These are phyloP conservation scores for Oncorhynchus kisutch DNA, from an alignment of 2,113 vertebrate species.

Conservation along the genomic window DNA sequence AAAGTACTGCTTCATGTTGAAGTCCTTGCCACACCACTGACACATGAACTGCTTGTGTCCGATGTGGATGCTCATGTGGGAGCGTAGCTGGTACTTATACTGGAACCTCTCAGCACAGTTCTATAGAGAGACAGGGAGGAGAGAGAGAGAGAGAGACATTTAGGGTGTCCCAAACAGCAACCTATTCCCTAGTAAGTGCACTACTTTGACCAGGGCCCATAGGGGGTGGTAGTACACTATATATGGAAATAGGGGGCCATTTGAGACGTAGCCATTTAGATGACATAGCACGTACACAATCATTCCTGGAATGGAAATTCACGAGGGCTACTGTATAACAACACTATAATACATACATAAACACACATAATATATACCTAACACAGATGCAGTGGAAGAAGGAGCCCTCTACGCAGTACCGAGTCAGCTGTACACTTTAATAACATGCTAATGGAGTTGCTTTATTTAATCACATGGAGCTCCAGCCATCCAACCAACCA, in stretches of 20 bases:
- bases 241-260: background rate
- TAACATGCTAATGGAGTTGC: slow-evolving; percentile 20
- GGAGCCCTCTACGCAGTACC: background rate
- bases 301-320: too few relatives aligned
- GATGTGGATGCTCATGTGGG: slow-evolving; percentile 98
- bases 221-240: background rate
- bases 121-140: slow-evolving; percentile 61
- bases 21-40: slow-evolving; percentile 98
- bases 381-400: too few relatives aligned
- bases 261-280: too few relatives aligned
- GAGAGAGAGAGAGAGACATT: background rate
- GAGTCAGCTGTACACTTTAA: background rate
- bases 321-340: too few relatives aligned
- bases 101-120: slow-evolving; percentile 93
- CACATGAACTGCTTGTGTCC: slow-evolving; percentile 99
- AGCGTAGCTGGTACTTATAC: slow-evolving; percentile 97
- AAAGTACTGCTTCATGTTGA: slow-evolving; percentile 99
- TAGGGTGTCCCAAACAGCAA: background rate
- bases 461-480: slow-evolving; percentile 38
- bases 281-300: too few relatives aligned
- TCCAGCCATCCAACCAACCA: slow-evolving; percentile 44
- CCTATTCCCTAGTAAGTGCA: too few relatives aligned
- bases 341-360: too few relatives aligned
- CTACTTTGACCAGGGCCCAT: too few relatives aligned
- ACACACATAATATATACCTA: too few relatives aligned